Conservation (phyloP, 2,113 vertebrate genomes). For the Dermatemys mawii region DNA sequence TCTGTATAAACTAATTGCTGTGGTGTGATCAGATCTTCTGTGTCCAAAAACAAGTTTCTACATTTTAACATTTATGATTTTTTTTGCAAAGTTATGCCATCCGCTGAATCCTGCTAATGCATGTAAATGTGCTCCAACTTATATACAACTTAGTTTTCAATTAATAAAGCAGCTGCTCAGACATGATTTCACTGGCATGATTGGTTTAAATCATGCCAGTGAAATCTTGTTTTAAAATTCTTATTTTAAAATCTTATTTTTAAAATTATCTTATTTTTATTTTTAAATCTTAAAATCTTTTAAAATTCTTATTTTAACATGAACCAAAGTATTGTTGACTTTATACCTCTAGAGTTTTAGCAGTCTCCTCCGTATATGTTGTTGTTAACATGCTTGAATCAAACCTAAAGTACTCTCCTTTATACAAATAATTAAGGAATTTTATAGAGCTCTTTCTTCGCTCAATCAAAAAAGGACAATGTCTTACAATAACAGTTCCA, state of each 20-base stretch:
- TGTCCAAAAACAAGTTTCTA: slow-evolving; percentile 8
- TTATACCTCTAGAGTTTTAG: not conserved
- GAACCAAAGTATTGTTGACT: not conserved
- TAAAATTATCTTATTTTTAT: too few relatives aligned
- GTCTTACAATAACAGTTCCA: not conserved
- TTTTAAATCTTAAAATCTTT: too few relatives aligned
- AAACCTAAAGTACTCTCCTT: not conserved
- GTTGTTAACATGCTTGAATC: not conserved
- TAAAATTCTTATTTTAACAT: not conserved
- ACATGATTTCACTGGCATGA: not conserved
- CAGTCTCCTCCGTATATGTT: not conserved
- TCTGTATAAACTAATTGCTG: not conserved
- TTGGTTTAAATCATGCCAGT: not conserved
- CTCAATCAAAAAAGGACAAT: not conserved
- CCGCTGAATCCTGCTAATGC: not conserved
- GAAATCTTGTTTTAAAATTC: too few relatives aligned
- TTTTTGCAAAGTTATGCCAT: slow-evolving; percentile 37
- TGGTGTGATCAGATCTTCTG: slow-evolving; percentile 44
- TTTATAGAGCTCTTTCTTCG: not conserved
- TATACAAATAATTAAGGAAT: not conserved
- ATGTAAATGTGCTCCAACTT: not conserved
- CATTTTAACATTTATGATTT: slow-evolving; percentile 56
- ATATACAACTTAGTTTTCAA: not conserved
- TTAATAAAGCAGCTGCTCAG: not conserved
- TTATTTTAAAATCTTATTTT: too few relatives aligned